Percentiles rank a stretch among this genome's conserved stretches.
Evolutionary conservation across 2,888 invertebrate genomes (phyloP).

Genomic region (Thera obeliscata): DNA sequence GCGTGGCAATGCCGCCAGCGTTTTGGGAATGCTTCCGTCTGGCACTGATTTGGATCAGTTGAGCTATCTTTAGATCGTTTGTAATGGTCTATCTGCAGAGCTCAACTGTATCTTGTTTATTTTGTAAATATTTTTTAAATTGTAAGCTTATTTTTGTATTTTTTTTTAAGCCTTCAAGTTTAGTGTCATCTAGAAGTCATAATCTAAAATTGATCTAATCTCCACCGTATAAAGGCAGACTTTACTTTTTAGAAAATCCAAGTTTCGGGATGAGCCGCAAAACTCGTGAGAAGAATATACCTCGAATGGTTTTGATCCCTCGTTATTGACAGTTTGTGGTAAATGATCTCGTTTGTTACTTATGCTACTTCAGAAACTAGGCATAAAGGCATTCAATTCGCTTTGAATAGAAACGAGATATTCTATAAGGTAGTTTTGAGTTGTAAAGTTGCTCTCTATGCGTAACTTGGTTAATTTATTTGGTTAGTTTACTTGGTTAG

Average conservation of each 20-base stretch:
- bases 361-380: conserved; percentile 34
- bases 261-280: conserved; percentile 54
- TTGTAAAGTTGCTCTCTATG: background rate
- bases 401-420: conserved; percentile 7
- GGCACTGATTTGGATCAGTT: too few species aligned
- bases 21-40: too few species aligned
- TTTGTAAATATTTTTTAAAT: too few species aligned
- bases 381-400: conserved; percentile 11
- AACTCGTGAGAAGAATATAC: conserved; percentile 65
- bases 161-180: too few species aligned
- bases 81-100: too few species aligned
- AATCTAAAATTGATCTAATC: background rate
- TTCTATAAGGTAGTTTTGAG: too few species aligned
- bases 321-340: conserved; percentile 50
- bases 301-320: conserved; percentile 49
- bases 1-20: too few species aligned
- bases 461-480: background rate
- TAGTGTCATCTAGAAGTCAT: background rate
- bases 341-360: conserved; percentile 47
- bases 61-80: too few species aligned
- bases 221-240: background rate
- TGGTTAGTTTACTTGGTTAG: background rate
- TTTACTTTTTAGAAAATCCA: conserved; percentile 10
- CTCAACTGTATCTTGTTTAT: too few species aligned
- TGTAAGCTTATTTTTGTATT: too few species aligned